phyloP scores from a whole-genome alignment of 2,888 invertebrate genomes.

The Acheta domesticus region DNA sequence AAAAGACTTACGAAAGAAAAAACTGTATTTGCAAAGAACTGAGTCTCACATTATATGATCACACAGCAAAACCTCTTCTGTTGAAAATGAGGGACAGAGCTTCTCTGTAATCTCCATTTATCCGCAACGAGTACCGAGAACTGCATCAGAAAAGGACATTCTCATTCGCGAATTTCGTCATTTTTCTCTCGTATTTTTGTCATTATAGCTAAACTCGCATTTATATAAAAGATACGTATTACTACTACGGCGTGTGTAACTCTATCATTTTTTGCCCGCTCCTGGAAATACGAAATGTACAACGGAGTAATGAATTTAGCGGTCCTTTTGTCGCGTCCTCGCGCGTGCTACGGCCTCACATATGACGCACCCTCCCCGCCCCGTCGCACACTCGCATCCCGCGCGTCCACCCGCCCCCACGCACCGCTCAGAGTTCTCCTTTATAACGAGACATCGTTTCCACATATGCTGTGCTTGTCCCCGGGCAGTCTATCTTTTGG shows the following conservation, averaged over 20 bases:
- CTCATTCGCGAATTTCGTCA: background rate
- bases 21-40: too few relatives aligned
- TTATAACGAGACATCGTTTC: constrained; percentile 31
- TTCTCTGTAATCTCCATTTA: background rate
- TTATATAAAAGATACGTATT: constrained; percentile 18
- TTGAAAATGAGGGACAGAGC: too few relatives aligned
- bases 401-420: constrained; percentile 31
- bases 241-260: constrained; percentile 18
- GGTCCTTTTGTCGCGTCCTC: constrained; percentile 51
- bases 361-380: constrained; percentile 54
- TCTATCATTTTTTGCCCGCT: constrained; percentile 21
- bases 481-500: constrained; percentile 5
- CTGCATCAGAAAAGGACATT: background rate
- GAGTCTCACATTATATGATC: too few relatives aligned
- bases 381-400: constrained; percentile 43
- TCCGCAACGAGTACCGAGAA: background rate
- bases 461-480: constrained; percentile 32
- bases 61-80: too few relatives aligned
- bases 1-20: too few relatives aligned
- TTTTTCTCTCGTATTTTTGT: constrained; percentile 11
- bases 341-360: constrained; percentile 62
- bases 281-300: constrained; percentile 3
- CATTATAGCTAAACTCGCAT: constrained; percentile 18
- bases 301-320: background rate
- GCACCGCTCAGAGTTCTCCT: constrained; percentile 33